Evolutionary conservation across 2,113 vertebrate genomes (phyloP), one percentile per base, ranked within the genome.

Genomic region (Emberiza fucata): DNA sequence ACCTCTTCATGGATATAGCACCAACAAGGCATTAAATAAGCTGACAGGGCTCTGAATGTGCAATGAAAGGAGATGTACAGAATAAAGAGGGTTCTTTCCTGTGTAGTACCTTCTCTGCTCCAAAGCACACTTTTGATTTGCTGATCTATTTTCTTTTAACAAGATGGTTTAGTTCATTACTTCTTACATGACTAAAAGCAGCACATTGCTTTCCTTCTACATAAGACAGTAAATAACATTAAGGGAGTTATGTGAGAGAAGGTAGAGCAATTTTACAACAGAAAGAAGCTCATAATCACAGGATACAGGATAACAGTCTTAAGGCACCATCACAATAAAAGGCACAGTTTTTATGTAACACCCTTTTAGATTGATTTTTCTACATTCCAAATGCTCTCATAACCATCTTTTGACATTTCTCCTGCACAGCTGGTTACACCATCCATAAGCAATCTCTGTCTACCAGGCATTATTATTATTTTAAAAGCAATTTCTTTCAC

Each of bases 361-460:
- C 11, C 33, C 40, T 92, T 95, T 68, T 39, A 87, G 70, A 87
- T 20, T 76, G 69, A 75, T 86, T 93, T 97, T 94, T 86, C 88
- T 90, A 68, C 22, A 42, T 84, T 83, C 60, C 76, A 81, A 88
- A 75, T 71, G 27, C 31, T 90, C 69, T 51, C 56, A 76, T 94
- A 95, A 90, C 92, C 61, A 79, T 84, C 82, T 96, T 93, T 75
- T 75, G 82, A 71, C 72, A 82, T 84, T 93, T 91, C 60, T 89
- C 21, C 48, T 77, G 70, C 80, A 92, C 75, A 92, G 94, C 35
- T 86, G 60, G 75, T 69, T 95, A 88, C 54, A 87, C 51, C 42
- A 94, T 65, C 81, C 71, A 63, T 73, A 95, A 76, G 65, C 61
- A 86, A 65, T 83, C 86, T 86, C 80, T 54, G 61, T 88, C 91